Percentiles rank a stretch among this genome's conserved stretches.
phyloP scores from a whole-genome alignment of 1,140 invertebrate species.

The Apis florea region DNA sequence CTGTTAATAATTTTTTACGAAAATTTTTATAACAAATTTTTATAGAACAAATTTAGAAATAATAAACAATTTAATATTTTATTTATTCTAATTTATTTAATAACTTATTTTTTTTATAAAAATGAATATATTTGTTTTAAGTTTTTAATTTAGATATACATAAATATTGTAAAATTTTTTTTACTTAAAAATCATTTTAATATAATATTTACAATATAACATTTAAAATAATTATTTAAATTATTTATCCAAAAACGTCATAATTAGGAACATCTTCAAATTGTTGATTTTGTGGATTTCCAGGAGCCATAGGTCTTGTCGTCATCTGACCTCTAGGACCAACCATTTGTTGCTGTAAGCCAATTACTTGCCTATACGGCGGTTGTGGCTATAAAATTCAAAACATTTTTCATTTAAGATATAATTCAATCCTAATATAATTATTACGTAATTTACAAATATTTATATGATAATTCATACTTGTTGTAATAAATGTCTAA shows the following conservation, averaged over 20 bases:
- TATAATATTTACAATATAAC: neutral
- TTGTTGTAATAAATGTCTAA: constrained; percentile 86
- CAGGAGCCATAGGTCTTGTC: constrained; percentile 73
- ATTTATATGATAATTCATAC: constrained; percentile 70
- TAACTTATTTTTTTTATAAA: neutral
- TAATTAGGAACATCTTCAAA: constrained; percentile 80
- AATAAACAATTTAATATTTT: neutral
- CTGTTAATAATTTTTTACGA: neutral
- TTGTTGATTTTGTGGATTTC: constrained; percentile 78
- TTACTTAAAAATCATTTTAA: neutral
- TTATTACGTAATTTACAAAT: neutral
- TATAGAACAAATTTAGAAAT: neutral
- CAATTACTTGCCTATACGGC: constrained; percentile 78
- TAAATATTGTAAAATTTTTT: neutral
- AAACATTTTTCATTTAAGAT: constrained; percentile 9
- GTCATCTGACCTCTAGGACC: constrained; percentile 75
- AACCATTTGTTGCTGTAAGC: constrained; percentile 79
- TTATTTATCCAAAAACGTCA: constrained; percentile 77
- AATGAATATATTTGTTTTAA: neutral
- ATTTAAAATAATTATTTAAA: neutral
- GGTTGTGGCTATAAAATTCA: constrained; percentile 75
- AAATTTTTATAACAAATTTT: neutral
- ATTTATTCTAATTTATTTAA: neutral
- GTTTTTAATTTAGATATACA: neutral
- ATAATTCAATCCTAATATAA: neutral